A percentile compares a stretch with the other conserved stretches of the same genome.
phyloP scores from a whole-genome alignment of 2,113 vertebrate genomes.

The Redunca redunca region DNA sequence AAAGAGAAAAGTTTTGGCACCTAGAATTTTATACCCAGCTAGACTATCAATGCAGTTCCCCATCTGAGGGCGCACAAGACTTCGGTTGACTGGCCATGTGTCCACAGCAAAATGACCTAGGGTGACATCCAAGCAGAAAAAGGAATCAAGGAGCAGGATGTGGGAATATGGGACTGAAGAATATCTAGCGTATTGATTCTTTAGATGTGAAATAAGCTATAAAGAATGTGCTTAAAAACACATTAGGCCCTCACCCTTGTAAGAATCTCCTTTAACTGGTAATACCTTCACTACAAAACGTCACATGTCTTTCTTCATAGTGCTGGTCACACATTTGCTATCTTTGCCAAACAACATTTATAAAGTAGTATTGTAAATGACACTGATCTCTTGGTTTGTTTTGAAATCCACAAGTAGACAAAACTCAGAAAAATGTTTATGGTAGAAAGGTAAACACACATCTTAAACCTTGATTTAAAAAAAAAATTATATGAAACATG shows the following conservation, averaged over 20 bases:
- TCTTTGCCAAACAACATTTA: neutral
- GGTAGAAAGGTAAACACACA: neutral
- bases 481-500: rapidly evolving
- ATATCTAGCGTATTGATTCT: too few species aligned
- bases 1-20: rapidly evolving
- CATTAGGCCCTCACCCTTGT: too few species aligned
- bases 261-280: neutral
- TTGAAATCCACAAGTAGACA: neutral
- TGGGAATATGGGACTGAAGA: rapidly evolving
- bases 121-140: neutral
- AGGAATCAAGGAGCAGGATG: rapidly evolving
- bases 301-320: rapidly evolving
- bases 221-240: rapidly evolving
- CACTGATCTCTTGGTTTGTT: neutral
- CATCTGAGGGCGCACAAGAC: rapidly evolving
- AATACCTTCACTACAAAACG: neutral
- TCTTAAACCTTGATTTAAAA: neutral
- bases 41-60: rapidly evolving
- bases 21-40: neutral
- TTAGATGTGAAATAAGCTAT: neutral
- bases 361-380: neutral
- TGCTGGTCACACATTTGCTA: neutral
- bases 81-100: rapidly evolving
- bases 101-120: rapidly evolving
- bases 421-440: neutral